These are phyloP conservation scores for Enteromius unitaeniatus DNA, from an alignment of 2,797 vertebrate species.

Conservation along the genomic window DNA sequence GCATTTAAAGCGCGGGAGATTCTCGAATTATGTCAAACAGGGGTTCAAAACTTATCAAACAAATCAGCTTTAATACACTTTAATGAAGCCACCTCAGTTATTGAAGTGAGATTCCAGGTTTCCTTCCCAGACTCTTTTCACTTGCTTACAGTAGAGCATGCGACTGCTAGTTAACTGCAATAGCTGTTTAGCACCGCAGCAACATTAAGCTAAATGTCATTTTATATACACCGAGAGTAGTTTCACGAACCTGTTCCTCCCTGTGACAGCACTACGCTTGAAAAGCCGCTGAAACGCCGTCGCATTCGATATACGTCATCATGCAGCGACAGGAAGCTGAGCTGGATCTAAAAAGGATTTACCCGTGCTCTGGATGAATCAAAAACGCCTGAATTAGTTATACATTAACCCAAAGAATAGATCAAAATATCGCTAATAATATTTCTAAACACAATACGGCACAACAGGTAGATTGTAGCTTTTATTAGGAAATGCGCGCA, in stretches of 20 bases:
- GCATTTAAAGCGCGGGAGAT: background rate
- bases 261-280: constrained; percentile 3
- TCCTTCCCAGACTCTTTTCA: background rate
- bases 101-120: background rate
- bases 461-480: background rate
- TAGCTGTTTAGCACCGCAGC: background rate
- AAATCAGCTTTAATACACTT: background rate
- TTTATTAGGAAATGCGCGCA: constrained; percentile 24
- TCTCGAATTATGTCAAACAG: background rate
- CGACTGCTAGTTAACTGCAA: background rate
- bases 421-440: background rate
- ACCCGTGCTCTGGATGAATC: background rate
- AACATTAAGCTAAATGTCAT: background rate
- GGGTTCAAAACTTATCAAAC: background rate
- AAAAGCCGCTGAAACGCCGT: constrained; percentile 13
- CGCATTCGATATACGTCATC: constrained; percentile 47
- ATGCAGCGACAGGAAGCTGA: background rate
- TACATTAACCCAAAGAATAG: background rate
- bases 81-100: background rate
- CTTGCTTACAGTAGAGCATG: background rate
- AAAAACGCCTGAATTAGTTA: background rate
- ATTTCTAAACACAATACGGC: background rate
- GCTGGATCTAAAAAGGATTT: constrained; percentile 9
- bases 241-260: constrained; percentile 53
- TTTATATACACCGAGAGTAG: background rate